Percentiles rank a stretch among this genome's conserved stretches.
phyloP scores from a whole-genome alignment of 2,797 vertebrate genomes.

The Acanthurus tractus region DNA sequence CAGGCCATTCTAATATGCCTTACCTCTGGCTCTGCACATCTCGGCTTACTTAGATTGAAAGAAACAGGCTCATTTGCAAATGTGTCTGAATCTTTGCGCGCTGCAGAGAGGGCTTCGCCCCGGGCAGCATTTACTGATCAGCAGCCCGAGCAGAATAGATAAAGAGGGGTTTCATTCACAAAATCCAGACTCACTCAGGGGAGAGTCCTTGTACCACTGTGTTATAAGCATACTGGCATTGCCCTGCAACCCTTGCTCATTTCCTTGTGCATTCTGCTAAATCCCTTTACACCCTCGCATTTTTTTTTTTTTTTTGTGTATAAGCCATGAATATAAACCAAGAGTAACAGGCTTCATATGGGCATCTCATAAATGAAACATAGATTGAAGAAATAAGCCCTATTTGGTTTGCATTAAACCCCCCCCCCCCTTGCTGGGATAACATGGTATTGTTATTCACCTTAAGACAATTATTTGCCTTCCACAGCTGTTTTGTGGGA shows the following conservation, averaged over 20 bases:
- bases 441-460: slow-evolving; percentile 71
- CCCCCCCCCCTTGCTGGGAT: slow-evolving; percentile 17
- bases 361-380: slow-evolving; percentile 76
- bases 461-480: slow-evolving; percentile 78
- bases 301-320: slow-evolving; percentile 9
- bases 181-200: slow-evolving; percentile 63
- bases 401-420: slow-evolving; percentile 63
- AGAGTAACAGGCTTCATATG: slow-evolving; percentile 59
- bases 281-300: slow-evolving; percentile 36
- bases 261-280: slow-evolving; percentile 54
- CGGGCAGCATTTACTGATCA: slow-evolving; percentile 73
- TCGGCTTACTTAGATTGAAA: slow-evolving; percentile 51
- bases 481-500: slow-evolving; percentile 60
- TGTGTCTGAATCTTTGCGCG: slow-evolving; percentile 58
- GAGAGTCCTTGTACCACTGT: slow-evolving; percentile 50
- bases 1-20: slow-evolving; percentile 34
- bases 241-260: slow-evolving; percentile 51
- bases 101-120: slow-evolving; percentile 61
- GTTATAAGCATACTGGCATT: slow-evolving; percentile 45
- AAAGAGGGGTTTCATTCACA: slow-evolving; percentile 75
- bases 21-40: slow-evolving; percentile 56
- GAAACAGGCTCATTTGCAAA: slow-evolving; percentile 70
- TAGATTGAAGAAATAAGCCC: slow-evolving; percentile 59
- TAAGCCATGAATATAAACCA: slow-evolving; percentile 71
- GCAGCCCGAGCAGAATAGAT: slow-evolving; percentile 66